A percentile compares a stretch with the other conserved stretches of the same genome.
These are phyloP conservation scores for Bombyx mori DNA, from an alignment of 1,140 invertebrate genomes.

Conservation along the genomic window DNA sequence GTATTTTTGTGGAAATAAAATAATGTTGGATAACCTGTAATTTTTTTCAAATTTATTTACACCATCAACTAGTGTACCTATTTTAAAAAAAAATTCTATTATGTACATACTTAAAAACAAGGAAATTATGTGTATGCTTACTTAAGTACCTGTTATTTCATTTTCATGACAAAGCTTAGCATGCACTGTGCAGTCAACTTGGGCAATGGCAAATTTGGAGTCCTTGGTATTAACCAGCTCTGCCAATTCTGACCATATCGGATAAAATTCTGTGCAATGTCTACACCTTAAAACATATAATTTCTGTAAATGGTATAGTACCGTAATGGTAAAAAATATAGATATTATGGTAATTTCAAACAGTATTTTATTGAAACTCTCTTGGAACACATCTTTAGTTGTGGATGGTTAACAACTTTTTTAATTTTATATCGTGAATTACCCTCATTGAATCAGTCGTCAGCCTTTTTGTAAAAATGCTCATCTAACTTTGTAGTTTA, in stretches of 20 bases:
- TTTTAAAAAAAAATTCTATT: too few species aligned
- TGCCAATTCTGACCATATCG: slow-evolving; percentile 52
- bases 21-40: slow-evolving; percentile 56
- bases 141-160: slow-evolving; percentile 52
- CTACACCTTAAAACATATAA: slow-evolving; percentile 38
- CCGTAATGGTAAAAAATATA: too few species aligned
- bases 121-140: slow-evolving; percentile 3
- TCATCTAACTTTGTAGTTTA: too few species aligned
- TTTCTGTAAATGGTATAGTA: too few species aligned
- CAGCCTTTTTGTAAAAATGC: too few species aligned
- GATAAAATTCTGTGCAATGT: slow-evolving; percentile 54
- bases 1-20: slow-evolving; percentile 56
- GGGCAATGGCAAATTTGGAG: slow-evolving; percentile 61
- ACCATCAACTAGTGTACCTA: background rate
- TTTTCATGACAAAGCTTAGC: slow-evolving; percentile 51
- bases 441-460: too few species aligned
- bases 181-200: slow-evolving; percentile 56
- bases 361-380: too few species aligned
- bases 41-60: slow-evolving; percentile 1
- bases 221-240: slow-evolving; percentile 53
- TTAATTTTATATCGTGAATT: too few species aligned
- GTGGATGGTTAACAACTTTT: too few species aligned
- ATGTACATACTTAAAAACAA: background rate
- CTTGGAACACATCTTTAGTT: too few species aligned
- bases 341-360: too few species aligned